Percentiles rank a stretch among this genome's conserved stretches.
phyloP scores from a whole-genome alignment of 2,113 vertebrate species.

The Crocuta crocuta region DNA sequence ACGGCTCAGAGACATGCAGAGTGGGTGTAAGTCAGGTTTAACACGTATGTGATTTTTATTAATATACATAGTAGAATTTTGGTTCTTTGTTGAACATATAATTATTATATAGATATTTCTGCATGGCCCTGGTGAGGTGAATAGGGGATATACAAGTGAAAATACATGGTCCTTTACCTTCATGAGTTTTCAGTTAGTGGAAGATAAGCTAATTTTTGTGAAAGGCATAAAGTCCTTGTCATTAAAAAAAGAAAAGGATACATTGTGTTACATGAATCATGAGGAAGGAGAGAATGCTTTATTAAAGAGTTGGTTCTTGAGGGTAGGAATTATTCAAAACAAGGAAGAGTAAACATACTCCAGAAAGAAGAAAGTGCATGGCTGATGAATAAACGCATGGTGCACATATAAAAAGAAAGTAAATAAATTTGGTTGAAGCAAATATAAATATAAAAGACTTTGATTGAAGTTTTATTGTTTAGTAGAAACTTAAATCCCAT shows the following conservation, averaged over 20 bases:
- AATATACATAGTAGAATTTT: background rate
- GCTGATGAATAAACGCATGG: background rate
- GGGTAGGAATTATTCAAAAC: background rate
- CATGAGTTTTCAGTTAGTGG: background rate
- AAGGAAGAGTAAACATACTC: background rate
- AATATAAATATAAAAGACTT: background rate
- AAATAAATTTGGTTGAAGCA: background rate
- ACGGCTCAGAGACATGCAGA: background rate
- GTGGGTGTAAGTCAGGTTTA: background rate
- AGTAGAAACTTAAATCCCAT: background rate
- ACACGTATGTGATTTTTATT: background rate
- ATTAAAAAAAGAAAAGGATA: background rate
- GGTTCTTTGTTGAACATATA: background rate
- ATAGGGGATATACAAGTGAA: background rate
- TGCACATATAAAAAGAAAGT: background rate
- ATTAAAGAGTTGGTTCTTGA: background rate
- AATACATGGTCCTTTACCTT: background rate
- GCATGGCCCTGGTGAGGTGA: background rate
- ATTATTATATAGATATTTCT: background rate
- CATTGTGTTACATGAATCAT: background rate
- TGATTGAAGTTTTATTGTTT: background rate
- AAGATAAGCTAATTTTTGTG: background rate
- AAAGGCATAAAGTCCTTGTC: background rate
- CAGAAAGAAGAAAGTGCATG: background rate
- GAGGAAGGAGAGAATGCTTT: background rate